Percentiles rank a stretch among this genome's conserved stretches.
Conservation (phyloP, 30 jellyfish, hydroid and myxozoan species). For the Nemopilema nomurai region DNA sequence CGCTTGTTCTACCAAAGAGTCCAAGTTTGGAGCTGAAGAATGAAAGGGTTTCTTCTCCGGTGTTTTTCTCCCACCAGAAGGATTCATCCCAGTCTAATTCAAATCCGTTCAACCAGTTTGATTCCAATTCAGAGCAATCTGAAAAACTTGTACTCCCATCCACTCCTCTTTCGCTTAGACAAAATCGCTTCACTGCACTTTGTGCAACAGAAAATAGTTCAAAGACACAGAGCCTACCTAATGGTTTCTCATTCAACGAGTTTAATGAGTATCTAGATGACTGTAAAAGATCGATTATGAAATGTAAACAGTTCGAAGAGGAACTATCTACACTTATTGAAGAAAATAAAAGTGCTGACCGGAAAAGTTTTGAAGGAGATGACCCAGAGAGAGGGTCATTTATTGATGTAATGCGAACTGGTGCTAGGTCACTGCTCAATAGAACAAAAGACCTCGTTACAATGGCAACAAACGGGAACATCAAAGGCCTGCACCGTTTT, state of each 20-base stretch:
- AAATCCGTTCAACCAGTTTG: constrained; percentile 29
- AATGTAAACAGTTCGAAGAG: constrained; percentile 25
- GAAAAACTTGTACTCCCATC: constrained; percentile 26
- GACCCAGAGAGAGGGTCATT: constrained; percentile 49
- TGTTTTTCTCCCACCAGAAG: constrained; percentile 42
- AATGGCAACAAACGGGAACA: constrained; percentile 39
- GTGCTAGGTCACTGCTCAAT: constrained; percentile 40
- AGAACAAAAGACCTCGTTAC: constrained; percentile 28
- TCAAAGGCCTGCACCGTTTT: constrained; percentile 19
- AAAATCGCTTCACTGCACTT: constrained; percentile 8
- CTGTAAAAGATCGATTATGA: constrained; percentile 30
- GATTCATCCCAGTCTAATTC: constrained; percentile 29
- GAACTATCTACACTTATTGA: constrained; percentile 6
- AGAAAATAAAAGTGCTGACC: constrained; percentile 15
- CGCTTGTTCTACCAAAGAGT: constrained; percentile 40
- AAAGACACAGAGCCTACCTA: constrained; percentile 13
- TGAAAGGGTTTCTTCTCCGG: constrained; percentile 51
- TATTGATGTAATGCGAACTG: constrained; percentile 51
- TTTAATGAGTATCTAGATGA: constrained; percentile 37
- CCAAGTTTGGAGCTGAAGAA: constrained; percentile 40
- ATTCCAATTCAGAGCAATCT: background rate
- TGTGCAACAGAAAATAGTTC: constrained; percentile 10
- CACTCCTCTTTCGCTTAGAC: constrained; percentile 37
- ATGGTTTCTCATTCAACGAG: constrained; percentile 31
- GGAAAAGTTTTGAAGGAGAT: constrained; percentile 37